phyloP scores from a whole-genome alignment of 2,797 vertebrate species.

The Eremophila alpestris region DNA sequence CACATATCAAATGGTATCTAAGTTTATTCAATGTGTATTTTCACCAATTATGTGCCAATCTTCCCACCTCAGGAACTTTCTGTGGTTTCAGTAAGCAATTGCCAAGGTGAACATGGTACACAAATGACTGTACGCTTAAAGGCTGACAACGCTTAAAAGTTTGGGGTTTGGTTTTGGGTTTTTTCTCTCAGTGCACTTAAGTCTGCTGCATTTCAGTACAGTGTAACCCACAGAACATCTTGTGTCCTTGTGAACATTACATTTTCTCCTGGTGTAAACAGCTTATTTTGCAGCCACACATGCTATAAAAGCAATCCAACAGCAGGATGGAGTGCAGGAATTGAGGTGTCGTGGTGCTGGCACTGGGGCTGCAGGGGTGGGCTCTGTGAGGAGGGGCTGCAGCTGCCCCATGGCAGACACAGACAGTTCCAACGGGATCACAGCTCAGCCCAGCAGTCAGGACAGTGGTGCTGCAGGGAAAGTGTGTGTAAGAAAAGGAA shows the following conservation, averaged over 20 bases:
- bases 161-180: background rate
- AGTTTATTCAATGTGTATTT: background rate
- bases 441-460: background rate
- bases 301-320: background rate
- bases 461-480: background rate
- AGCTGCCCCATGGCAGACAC: background rate
- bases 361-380: background rate
- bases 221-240: background rate
- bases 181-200: background rate
- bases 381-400: background rate
- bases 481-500: background rate
- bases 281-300: background rate
- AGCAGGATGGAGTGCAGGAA: background rate
- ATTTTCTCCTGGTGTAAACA: background rate
- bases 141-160: background rate
- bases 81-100: background rate
- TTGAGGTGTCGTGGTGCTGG: background rate
- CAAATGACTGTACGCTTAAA: background rate
- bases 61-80: background rate
- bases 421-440: accelerated
- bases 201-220: background rate
- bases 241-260: background rate
- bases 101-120: background rate
- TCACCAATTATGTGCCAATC: background rate
- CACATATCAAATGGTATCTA: background rate